A percentile compares a stretch with the other conserved stretches of the same genome.
These are phyloP conservation scores for Acronicta psi DNA, from an alignment of 2,888 invertebrate genomes.

Conservation along the genomic window DNA sequence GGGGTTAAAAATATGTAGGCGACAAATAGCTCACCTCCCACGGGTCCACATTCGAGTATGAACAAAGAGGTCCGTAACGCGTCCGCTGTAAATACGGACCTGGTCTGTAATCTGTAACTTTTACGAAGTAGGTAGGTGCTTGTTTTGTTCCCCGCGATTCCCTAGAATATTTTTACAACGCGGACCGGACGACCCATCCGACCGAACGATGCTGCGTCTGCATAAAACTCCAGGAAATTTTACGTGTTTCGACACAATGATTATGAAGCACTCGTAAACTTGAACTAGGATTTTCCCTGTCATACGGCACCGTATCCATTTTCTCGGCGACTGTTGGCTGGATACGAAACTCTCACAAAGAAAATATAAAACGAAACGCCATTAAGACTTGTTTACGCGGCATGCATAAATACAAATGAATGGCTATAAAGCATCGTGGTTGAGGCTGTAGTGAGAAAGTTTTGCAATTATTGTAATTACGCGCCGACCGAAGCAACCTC, in stretches of 20 bases:
- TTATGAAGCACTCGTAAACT: constrained; percentile 82
- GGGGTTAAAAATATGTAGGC: constrained; percentile 13
- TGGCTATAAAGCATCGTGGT: constrained; percentile 75
- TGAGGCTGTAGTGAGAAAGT: constrained; percentile 80
- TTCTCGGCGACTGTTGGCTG: constrained; percentile 49
- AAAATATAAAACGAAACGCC: constrained; percentile 68
- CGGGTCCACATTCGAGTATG: constrained; percentile 52
- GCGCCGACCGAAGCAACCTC: constrained; percentile 79
- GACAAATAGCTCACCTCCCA: constrained; percentile 46
- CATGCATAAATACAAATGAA: constrained; percentile 81
- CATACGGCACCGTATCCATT: constrained; percentile 62
- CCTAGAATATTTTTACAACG: constrained; percentile 78
- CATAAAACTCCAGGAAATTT: constrained; percentile 78
- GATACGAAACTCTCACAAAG: constrained; percentile 57
- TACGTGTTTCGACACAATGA: constrained; percentile 80
- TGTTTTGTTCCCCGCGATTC: constrained; percentile 71
- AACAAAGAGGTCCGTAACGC: constrained; percentile 61
- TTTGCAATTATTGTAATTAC: constrained; percentile 87
- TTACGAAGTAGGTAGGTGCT: constrained; percentile 76
- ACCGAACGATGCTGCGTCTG: constrained; percentile 77
- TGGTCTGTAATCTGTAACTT: constrained; percentile 76
- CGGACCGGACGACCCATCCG: constrained; percentile 71
- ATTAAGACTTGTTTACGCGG: constrained; percentile 75
- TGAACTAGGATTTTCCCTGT: constrained; percentile 71
- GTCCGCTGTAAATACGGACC: constrained; percentile 74